A percentile compares a stretch with the other conserved stretches of the same genome.
These are phyloP conservation scores for Melitaea cinxia DNA, from an alignment of 1,140 invertebrate genomes.

Conservation along the genomic window DNA sequence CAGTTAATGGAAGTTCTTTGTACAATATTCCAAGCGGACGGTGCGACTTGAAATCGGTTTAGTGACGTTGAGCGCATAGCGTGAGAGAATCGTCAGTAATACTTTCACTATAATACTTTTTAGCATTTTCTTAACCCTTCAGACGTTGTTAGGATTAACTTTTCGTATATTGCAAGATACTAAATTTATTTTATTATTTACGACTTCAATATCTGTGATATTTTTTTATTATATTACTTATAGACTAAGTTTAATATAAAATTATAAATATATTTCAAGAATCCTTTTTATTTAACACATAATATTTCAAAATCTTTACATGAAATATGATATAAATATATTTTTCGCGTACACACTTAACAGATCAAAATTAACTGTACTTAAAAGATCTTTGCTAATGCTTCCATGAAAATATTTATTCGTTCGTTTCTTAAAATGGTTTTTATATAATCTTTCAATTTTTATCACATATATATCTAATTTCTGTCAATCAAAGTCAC, in stretches of 20 bases:
- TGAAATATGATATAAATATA: too few relatives aligned
- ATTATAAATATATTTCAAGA: too few relatives aligned
- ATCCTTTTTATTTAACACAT: too few relatives aligned
- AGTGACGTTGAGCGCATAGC: constrained; percentile 61
- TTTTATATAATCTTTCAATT: too few relatives aligned
- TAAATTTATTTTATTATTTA: background rate
- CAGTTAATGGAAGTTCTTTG: constrained; percentile 78
- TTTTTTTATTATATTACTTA: background rate
- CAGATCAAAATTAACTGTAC: too few relatives aligned
- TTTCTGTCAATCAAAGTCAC: too few relatives aligned
- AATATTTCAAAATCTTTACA: too few relatives aligned
- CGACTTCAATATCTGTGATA: background rate
- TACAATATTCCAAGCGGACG: constrained; percentile 63
- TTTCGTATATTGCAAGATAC: background rate
- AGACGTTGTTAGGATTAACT: background rate
- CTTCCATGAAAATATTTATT: too few relatives aligned
- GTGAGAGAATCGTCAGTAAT: constrained; percentile 58
- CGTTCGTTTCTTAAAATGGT: too few relatives aligned
- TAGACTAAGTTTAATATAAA: background rate
- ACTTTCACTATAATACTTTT: constrained; percentile 39
- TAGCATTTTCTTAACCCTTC: constrained; percentile 7
- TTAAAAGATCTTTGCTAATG: too few relatives aligned
- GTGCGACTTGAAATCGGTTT: constrained; percentile 71
- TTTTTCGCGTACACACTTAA: too few relatives aligned
- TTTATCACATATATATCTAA: too few relatives aligned